These are phyloP conservation scores for Acipenser transmontanus DNA, from an alignment of 2,797 vertebrate species.

Conservation along the genomic window DNA sequence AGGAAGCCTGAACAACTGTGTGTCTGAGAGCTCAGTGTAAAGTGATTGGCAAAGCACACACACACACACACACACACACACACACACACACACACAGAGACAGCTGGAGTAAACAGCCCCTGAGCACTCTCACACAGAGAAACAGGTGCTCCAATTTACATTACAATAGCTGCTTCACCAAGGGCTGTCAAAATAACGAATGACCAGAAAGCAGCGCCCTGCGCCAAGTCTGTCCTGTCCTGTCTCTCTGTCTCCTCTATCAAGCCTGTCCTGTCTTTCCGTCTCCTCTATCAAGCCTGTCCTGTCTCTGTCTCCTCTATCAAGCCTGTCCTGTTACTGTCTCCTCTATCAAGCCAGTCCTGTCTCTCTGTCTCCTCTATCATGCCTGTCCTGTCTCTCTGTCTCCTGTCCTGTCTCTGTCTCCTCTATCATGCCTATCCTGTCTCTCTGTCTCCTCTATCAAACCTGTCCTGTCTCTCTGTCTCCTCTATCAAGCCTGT, in stretches of 20 bases:
- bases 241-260: no score
- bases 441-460: no score
- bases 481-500: no score
- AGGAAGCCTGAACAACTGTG: neutral
- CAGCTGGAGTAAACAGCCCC: slow-evolving; percentile 13
- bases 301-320: no score
- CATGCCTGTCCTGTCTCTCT: neutral
- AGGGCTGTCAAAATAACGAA: slow-evolving; percentile 16
- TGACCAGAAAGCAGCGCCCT: neutral
- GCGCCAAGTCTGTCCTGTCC: neutral
- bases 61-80: neutral
- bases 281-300: no score
- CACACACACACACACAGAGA: neutral
- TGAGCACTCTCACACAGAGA: neutral
- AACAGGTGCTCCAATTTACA: slow-evolving; percentile 42
- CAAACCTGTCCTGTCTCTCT: no score
- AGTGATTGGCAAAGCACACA: neutral
- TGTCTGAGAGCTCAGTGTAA: neutral
- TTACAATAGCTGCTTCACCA: slow-evolving; percentile 37
- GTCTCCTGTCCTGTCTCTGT: no score
- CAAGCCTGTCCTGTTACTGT: neutral
- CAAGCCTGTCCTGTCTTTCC: no score
- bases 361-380: slow-evolving; percentile 2
- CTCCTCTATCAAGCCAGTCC: neutral
- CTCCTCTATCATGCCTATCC: no score